Evolutionary conservation across 2,888 invertebrate species (phyloP).

Genomic region (Chamaedrilus cognettii): DNA sequence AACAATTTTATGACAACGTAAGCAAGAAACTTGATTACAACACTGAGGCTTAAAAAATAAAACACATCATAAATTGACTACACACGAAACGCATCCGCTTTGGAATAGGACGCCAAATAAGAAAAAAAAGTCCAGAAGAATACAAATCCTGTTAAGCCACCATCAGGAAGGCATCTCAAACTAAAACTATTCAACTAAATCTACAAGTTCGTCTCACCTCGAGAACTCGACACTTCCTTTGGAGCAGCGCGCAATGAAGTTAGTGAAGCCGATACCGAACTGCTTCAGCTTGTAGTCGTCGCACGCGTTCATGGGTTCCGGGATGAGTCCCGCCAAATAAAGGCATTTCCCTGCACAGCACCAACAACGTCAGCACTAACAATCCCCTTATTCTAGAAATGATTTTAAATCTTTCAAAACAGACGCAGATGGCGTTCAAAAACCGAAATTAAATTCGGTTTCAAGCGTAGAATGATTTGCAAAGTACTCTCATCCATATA

Average conservation of each 20-base stretch:
- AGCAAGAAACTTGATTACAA: too few relatives aligned
- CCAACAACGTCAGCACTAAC: background rate
- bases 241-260: slow-evolving; percentile 94
- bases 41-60: too few relatives aligned
- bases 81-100: background rate
- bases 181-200: background rate
- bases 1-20: too few relatives aligned
- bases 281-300: slow-evolving; percentile 92
- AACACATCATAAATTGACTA: background rate
- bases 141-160: too few relatives aligned
- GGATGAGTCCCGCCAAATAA: slow-evolving; percentile 89
- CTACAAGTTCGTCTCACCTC: slow-evolving; percentile 40
- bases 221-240: slow-evolving; percentile 95
- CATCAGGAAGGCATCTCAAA: background rate
- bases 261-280: slow-evolving; percentile 96
- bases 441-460: too few relatives aligned
- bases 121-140: too few relatives aligned
- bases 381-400: background rate
- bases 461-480: too few relatives aligned
- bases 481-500: too few relatives aligned
- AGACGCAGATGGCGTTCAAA: too few relatives aligned
- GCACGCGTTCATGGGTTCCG: slow-evolving; percentile 94
- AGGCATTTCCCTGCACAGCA: slow-evolving; percentile 80
- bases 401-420: too few relatives aligned
- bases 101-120: too few relatives aligned